Percentiles rank a stretch among this genome's conserved stretches.
Conservation (phyloP, 2,113 vertebrate genomes). For the Phoenicopterus ruber region DNA sequence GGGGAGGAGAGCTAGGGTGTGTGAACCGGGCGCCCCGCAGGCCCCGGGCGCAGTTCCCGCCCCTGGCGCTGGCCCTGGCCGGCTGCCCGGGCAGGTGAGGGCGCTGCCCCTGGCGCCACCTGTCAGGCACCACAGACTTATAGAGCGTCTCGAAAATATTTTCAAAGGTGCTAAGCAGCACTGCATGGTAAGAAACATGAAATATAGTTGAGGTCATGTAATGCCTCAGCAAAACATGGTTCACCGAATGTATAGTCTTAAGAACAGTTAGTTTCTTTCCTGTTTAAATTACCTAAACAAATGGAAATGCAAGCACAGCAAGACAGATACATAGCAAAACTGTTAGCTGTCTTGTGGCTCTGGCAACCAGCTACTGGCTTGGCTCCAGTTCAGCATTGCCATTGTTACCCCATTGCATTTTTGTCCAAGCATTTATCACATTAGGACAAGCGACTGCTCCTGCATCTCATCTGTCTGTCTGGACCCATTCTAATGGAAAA, state of each 20-base stretch:
- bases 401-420: background rate
- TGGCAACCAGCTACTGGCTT: background rate
- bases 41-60: background rate
- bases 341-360: background rate
- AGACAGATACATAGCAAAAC: background rate
- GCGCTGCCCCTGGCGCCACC: background rate
- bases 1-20: fast-evolving
- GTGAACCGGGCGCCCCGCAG: background rate
- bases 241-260: fast-evolving
- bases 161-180: too few relatives aligned
- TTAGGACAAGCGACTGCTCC: background rate
- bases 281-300: background rate
- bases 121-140: background rate
- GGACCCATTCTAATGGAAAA: background rate
- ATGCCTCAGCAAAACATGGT: background rate
- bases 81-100: background rate
- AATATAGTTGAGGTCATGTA: fast-evolving
- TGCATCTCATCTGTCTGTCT: background rate
- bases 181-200: fast-evolving
- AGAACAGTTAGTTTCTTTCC: background rate
- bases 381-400: background rate
- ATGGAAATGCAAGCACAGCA: background rate
- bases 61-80: too few relatives aligned
- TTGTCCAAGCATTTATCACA: background rate
- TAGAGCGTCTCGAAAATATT: fast-evolving